These are phyloP conservation scores for Lerista edwardsae DNA, from an alignment of 2,797 vertebrate species.

Conservation along the genomic window DNA sequence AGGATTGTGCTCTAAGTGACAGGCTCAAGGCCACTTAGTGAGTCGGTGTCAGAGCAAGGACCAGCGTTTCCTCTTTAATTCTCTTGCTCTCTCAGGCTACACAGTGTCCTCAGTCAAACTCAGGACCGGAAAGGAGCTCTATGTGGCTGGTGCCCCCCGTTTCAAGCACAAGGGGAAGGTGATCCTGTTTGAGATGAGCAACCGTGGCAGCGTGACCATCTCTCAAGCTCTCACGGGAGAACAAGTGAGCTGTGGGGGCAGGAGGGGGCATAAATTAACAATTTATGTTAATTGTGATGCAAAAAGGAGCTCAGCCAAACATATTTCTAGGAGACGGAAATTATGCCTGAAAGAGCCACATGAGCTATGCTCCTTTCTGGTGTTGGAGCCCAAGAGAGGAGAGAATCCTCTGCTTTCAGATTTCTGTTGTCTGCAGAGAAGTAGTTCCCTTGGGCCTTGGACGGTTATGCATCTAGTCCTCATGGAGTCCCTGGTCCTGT, in stretches of 20 bases:
- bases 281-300: too few relatives aligned
- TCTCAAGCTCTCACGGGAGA: constrained; percentile 90
- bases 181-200: constrained; percentile 87
- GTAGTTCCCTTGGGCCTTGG: neutral
- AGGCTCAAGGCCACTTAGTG: too few relatives aligned
- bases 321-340: too few relatives aligned
- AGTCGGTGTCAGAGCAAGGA: too few relatives aligned
- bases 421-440: neutral
- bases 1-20: too few relatives aligned
- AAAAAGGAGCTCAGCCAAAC: too few relatives aligned
- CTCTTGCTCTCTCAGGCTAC: constrained; percentile 82
- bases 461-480: too few relatives aligned
- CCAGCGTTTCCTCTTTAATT: neutral
- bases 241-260: constrained; percentile 79
- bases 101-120: constrained; percentile 89
- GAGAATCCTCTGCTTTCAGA: neutral
- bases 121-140: constrained; percentile 80
- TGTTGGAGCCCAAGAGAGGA: too few relatives aligned
- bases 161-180: constrained; percentile 97
- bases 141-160: constrained; percentile 91
- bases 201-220: constrained; percentile 79
- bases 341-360: too few relatives aligned
- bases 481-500: too few relatives aligned
- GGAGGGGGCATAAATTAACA: too few relatives aligned
- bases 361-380: too few relatives aligned